A percentile compares a stretch with the other conserved stretches of the same genome.
These are phyloP conservation scores for Homarus gammarus DNA, from an alignment of 2,888 invertebrate species.

Conservation along the genomic window DNA sequence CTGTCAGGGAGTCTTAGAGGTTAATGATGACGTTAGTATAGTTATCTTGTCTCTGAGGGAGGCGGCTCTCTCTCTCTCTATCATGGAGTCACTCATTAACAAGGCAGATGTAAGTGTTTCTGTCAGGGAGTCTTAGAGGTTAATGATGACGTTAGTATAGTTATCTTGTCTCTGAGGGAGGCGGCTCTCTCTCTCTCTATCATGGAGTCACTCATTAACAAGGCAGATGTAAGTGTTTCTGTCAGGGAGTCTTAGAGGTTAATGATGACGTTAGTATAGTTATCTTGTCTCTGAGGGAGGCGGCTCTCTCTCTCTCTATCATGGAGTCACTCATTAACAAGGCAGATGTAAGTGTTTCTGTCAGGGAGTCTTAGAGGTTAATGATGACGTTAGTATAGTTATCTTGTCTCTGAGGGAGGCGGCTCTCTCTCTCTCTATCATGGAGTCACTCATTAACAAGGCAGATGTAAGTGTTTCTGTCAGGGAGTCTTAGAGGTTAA, in stretches of 20 bases:
- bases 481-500: not conserved
- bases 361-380: not conserved
- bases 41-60: no score
- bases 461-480: conserved; percentile 64
- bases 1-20: not conserved
- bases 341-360: conserved; percentile 65
- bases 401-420: no score
- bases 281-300: no score
- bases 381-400: not conserved
- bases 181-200: no score
- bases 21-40: not conserved
- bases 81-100: conserved; percentile 64
- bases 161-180: no score
- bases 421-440: no score
- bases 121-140: not conserved
- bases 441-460: conserved; percentile 68
- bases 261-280: not conserved
- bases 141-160: not conserved
- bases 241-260: not conserved
- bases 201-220: conserved; percentile 66
- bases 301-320: no score
- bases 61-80: no score
- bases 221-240: conserved; percentile 68
- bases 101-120: conserved; percentile 70
- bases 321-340: conserved; percentile 67